phyloP scores from a whole-genome alignment of 2,888 invertebrate species.

The Drosophila setosimentum region DNA sequence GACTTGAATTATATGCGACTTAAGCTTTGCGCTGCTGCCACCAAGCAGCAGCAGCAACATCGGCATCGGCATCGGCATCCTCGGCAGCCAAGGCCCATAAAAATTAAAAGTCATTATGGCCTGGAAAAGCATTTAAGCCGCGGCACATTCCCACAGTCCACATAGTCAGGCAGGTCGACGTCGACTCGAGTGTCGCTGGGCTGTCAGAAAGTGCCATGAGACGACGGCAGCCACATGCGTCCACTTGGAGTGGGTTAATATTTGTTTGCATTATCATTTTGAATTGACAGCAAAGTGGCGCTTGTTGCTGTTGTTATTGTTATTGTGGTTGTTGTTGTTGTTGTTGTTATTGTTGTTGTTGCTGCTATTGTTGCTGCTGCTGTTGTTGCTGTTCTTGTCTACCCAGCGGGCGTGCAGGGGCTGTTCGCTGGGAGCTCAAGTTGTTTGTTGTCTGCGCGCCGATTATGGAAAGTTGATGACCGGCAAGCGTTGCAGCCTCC shows the following conservation, averaged over 20 bases:
- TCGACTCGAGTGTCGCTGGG: constrained; percentile 73
- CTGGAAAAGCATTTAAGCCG: constrained; percentile 81
- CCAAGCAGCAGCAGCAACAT: constrained; percentile 19
- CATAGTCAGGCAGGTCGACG: constrained; percentile 60
- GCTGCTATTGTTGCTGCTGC: constrained; percentile 35
- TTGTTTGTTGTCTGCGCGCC: constrained; percentile 80
- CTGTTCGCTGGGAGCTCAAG: constrained; percentile 51
- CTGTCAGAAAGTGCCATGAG: constrained; percentile 79
- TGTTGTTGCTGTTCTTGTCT: constrained; percentile 35
- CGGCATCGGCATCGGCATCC: constrained; percentile 60
- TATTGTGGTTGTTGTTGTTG: constrained; percentile 30
- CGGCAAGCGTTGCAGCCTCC: constrained; percentile 23
- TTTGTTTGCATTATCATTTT: constrained; percentile 85
- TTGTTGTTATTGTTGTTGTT: constrained; percentile 30
- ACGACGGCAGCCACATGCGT: constrained; percentile 79
- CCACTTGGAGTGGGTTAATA: constrained; percentile 84
- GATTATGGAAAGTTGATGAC: constrained; percentile 80
- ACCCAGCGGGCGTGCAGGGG: constrained; percentile 65
- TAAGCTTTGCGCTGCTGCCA: constrained; percentile 71
- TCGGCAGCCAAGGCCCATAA: constrained; percentile 80
- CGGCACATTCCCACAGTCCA: constrained; percentile 66
- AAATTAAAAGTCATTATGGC: constrained; percentile 82
- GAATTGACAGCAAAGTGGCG: constrained; percentile 85
- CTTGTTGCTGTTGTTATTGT: constrained; percentile 76
- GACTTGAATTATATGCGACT: constrained; percentile 82